Conservation (phyloP, 2,113 vertebrate genomes). For the Melozone crissalis region DNA sequence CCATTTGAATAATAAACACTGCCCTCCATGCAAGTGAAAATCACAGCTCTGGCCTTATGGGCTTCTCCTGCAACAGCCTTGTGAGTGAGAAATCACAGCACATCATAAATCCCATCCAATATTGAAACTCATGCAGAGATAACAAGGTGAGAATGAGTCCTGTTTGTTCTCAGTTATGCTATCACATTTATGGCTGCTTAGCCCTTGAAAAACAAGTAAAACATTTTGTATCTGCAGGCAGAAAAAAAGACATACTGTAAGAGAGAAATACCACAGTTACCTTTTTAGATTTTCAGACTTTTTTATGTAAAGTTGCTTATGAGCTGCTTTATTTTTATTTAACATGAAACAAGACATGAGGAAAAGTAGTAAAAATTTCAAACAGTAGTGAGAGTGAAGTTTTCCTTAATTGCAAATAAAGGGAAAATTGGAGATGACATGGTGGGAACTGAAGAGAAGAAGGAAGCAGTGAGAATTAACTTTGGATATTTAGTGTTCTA, state of each 20-base stretch:
- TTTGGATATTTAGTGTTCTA: neutral
- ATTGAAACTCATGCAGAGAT: neutral
- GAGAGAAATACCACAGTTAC: neutral
- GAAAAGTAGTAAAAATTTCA: slow-evolving; percentile 11
- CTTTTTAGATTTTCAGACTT: neutral
- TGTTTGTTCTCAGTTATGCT: slow-evolving; percentile 34
- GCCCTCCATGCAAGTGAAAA: neutral
- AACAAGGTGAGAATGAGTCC: neutral
- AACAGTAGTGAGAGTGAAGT: neutral
- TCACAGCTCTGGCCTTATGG: neutral
- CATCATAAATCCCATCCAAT: neutral
- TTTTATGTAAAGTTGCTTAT: neutral
- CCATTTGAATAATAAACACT: neutral
- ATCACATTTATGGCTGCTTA: slow-evolving; percentile 3
- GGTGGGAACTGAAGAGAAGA: neutral
- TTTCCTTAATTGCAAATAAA: neutral
- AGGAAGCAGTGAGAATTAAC: neutral
- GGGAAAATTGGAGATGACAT: neutral
- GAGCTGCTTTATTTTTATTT: neutral
- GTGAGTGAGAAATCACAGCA: slow-evolving; percentile 10
- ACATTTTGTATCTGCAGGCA: neutral
- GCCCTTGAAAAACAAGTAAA: neutral
- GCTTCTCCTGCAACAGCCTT: neutral
- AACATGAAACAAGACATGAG: neutral
- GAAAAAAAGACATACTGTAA: neutral